Percentiles rank a stretch among this genome's conserved stretches.
phyloP scores from a whole-genome alignment of 1,140 invertebrate species.

The Plutomurus gul region DNA sequence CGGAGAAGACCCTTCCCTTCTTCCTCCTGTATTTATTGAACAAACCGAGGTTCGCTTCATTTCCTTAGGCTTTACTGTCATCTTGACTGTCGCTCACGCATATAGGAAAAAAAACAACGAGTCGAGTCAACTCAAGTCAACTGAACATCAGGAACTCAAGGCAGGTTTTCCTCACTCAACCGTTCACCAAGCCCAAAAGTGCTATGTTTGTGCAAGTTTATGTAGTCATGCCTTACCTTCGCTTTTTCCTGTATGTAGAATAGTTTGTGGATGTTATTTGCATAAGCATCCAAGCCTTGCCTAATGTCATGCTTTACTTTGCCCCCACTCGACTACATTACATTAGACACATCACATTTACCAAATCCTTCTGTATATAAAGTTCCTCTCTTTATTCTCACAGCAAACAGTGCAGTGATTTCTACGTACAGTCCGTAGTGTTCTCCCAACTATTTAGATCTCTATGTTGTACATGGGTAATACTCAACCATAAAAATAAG shows the following conservation, averaged over 20 bases:
- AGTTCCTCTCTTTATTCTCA: not conserved
- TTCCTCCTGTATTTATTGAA: not conserved
- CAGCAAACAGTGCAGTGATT: not conserved
- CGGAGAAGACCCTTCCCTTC: not conserved
- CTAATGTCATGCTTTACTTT: not conserved
- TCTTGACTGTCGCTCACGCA: constrained; percentile 19
- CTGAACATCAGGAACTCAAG: constrained; percentile 2
- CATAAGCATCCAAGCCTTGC: constrained; percentile 5
- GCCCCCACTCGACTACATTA: constrained; percentile 26
- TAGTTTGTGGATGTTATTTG: constrained; percentile 6
- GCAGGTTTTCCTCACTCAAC: constrained; percentile 20
- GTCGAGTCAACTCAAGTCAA: not conserved
- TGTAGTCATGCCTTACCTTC: constrained; percentile 6
- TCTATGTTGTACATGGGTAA: too few relatives aligned
- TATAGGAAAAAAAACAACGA: constrained; percentile 25
- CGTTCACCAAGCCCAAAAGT: constrained; percentile 4
- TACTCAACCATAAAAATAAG: too few relatives aligned
- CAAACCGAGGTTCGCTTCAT: not conserved
- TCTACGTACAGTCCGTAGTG: too few relatives aligned
- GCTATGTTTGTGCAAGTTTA: not conserved
- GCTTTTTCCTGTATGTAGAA: not conserved
- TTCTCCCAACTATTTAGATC: too few relatives aligned
- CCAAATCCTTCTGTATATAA: not conserved
- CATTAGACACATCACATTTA: constrained; percentile 17
- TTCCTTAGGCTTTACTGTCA: constrained; percentile 23